Percentiles rank a stretch among this genome's conserved stretches.
Conservation (phyloP, 2,113 vertebrate species). For the Chloropsis hardwickii region DNA sequence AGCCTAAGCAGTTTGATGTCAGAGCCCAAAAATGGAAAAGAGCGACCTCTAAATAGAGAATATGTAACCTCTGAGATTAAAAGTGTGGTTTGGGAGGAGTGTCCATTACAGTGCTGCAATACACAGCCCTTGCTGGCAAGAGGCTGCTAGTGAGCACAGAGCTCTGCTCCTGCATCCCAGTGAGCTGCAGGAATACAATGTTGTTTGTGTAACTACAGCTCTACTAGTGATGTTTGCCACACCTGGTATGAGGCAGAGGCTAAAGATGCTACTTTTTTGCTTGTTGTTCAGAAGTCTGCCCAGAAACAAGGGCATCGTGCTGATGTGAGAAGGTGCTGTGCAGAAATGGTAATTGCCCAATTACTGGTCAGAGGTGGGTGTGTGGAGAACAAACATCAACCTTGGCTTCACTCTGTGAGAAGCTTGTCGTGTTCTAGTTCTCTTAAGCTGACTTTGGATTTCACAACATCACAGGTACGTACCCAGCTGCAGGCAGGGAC, state of each 20-base stretch:
- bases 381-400: background rate
- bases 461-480: accelerated
- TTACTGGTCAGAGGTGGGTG: background rate
- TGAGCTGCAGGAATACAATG: background rate
- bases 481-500: background rate
- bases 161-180: background rate
- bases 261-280: background rate
- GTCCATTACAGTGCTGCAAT: accelerated
- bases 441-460: background rate
- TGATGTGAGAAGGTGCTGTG: background rate
- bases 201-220: background rate
- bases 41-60: background rate
- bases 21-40: background rate
- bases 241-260: background rate
- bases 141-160: background rate
- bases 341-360: background rate
- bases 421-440: background rate
- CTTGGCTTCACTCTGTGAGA: background rate
- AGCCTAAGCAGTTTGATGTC: background rate
- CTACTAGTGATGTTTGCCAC: accelerated
- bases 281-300: background rate
- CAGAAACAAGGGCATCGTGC: background rate
- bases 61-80: background rate
- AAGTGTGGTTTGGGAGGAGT: background rate
- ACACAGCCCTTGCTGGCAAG: background rate